phyloP scores from a whole-genome alignment of 2,113 vertebrate species.

The Clarias gariepinus region DNA sequence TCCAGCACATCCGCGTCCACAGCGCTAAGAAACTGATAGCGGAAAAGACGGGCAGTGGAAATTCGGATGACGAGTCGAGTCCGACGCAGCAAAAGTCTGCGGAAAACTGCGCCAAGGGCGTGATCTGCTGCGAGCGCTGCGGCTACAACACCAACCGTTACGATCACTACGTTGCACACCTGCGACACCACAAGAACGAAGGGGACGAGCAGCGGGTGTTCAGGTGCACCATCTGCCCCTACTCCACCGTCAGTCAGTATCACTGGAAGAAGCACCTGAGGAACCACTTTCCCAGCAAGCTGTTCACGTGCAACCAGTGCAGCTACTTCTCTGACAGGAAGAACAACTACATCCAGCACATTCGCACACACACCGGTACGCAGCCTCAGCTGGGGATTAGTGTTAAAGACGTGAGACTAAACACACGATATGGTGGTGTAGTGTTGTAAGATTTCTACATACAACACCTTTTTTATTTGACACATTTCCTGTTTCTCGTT shows the following conservation, averaged over 20 bases:
- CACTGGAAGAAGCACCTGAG: slow-evolving; percentile 99
- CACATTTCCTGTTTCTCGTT: not conserved
- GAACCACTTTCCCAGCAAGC: slow-evolving; percentile 96
- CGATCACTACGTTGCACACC: slow-evolving; percentile 95
- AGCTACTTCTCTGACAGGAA: slow-evolving; percentile 97
- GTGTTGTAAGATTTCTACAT: too few relatives aligned
- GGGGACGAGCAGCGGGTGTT: slow-evolving; percentile 87
- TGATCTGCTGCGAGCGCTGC: slow-evolving; percentile 93
- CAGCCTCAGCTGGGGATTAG: not conserved
- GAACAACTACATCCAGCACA: slow-evolving; percentile 98
- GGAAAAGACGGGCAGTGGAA: slow-evolving; percentile 78
- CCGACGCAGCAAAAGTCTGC: slow-evolving; percentile 55
- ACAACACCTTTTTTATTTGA: not conserved
- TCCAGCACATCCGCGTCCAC: slow-evolving; percentile 88
- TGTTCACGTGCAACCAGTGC: slow-evolving; percentile 94
- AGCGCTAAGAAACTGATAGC: slow-evolving; percentile 89
- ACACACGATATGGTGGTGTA: not conserved
- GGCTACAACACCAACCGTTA: slow-evolving; percentile 98
- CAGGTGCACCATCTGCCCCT: slow-evolving; percentile 94
- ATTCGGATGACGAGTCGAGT: slow-evolving; percentile 73
- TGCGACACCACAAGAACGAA: slow-evolving; percentile 92
- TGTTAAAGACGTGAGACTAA: not conserved
- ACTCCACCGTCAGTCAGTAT: slow-evolving; percentile 96
- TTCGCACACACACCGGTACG: slow-evolving; percentile 95
- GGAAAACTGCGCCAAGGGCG: slow-evolving; percentile 79